Evolutionary conservation across 2,888 invertebrate genomes (phyloP), one percentile per base, ranked within the genome.

Genomic region (Agrotis exclamationis): DNA sequence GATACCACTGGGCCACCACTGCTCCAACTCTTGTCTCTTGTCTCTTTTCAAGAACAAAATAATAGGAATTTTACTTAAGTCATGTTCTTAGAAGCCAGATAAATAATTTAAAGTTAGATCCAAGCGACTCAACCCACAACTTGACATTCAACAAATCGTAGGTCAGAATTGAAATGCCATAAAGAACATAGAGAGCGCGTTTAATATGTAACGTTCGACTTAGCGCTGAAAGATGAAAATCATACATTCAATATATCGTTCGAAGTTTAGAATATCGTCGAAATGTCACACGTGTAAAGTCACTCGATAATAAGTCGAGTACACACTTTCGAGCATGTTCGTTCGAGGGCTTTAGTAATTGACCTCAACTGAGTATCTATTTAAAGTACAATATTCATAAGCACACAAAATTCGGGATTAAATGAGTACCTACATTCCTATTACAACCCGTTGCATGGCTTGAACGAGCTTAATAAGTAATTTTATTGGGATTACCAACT

Each of bases 401-500:
- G 39, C 11, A 81, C 81, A 74, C 48, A 9, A 70, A 78, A 83
- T 79, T 79, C 66, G 28, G 59, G 57, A 63, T 63, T 73, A 80
- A 80, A 83, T 81, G 63, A 79, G 64, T 60, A 39, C 56, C 75
- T 63, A 47, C 66, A 59, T 72, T 74, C 74, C 74, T 81, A 79
- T 83, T 74, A 83, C 72, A 79, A 57, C 70, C 63, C 66, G 71
- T 74, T 70, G 70, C 69, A 75, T 63, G 54, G 69, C 72, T 70
- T 54, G 59, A 74, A 79, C 63, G 69, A 68, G 62, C 64, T 81
- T 71, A 69, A 72, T 79, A 78, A 70, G 70, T 83, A 74, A 83
- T 83, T 83, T 80, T 76, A 79, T 78, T 76, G 51, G 70, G 72
- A 79, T 76, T 74, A 83, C 70, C 44, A 69, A 63, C 44, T 64